phyloP scores from a whole-genome alignment of 1,140 invertebrate genomes.

The Brachionus paranguensis region DNA sequence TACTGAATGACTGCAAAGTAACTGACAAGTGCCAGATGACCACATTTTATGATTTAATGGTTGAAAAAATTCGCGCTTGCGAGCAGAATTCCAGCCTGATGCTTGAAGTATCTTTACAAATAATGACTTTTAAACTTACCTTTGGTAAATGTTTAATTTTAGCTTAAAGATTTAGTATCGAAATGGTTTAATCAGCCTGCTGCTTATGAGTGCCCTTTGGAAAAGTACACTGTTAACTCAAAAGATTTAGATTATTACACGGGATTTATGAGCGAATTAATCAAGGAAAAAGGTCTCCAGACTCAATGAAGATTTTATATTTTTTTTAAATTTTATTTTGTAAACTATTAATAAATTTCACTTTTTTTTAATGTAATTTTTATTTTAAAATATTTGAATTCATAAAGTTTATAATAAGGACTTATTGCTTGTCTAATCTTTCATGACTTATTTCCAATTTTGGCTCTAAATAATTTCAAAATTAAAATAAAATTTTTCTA shows the following conservation, averaged over 20 bases:
- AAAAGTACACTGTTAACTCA: not conserved
- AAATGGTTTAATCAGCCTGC: not conserved
- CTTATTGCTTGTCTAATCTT: conserved; percentile 12
- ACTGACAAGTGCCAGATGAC: not conserved
- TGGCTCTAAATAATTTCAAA: not conserved
- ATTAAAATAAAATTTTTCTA: not conserved
- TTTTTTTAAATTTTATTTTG: not conserved
- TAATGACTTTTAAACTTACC: not conserved
- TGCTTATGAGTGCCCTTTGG: not conserved
- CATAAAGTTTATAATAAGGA: not conserved
- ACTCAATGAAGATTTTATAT: not conserved
- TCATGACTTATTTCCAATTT: not conserved
- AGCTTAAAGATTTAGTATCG: not conserved
- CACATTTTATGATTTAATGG: not conserved
- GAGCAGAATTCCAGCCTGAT: not conserved
- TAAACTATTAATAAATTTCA: not conserved
- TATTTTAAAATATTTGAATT: not conserved
- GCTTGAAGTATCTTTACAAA: not conserved
- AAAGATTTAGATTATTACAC: conserved; percentile 19
- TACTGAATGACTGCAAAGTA: not conserved
- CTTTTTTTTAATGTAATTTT: not conserved
- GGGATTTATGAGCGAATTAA: not conserved
- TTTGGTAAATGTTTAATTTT: not conserved
- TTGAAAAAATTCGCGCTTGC: not conserved
- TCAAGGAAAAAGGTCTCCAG: not conserved